Percentiles rank a stretch among this genome's conserved stretches.
phyloP scores from a whole-genome alignment of 2,797 vertebrate species.

The Sebastes itinus region DNA sequence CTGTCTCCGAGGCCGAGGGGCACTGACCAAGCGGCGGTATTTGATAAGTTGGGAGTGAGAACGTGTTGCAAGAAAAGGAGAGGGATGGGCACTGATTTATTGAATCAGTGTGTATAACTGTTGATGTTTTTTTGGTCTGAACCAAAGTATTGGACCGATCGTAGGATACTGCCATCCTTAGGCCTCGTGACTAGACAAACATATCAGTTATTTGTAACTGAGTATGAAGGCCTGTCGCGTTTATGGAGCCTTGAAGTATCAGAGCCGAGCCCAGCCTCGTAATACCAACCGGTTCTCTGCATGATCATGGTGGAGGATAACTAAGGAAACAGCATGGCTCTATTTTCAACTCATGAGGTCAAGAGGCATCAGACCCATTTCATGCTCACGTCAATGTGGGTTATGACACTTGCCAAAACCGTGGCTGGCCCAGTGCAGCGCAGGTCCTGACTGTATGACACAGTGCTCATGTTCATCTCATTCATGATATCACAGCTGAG shows the following conservation, averaged over 20 bases:
- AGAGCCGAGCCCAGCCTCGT: not conserved
- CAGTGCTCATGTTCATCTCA: constrained; percentile 9
- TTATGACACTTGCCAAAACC: constrained; percentile 12
- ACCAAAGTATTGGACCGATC: not conserved
- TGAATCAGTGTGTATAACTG: not conserved
- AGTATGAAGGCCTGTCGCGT: not conserved
- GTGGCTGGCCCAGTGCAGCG: not conserved
- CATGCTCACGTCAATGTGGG: constrained; percentile 10
- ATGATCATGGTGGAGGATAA: constrained; percentile 1
- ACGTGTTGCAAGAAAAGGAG: too few species aligned
- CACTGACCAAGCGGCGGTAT: too few species aligned
- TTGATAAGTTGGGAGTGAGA: too few species aligned
- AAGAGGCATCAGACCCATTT: not conserved
- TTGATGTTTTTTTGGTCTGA: not conserved
- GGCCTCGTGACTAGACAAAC: not conserved
- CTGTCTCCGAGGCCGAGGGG: too few species aligned
- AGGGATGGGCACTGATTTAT: not conserved
- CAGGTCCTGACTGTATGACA: constrained; percentile 17
- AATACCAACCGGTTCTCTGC: not conserved
- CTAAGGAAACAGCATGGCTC: not conserved
- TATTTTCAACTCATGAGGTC: constrained; percentile 7
- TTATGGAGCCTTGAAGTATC: not conserved
- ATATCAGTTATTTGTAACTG: not conserved
- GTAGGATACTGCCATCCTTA: not conserved
- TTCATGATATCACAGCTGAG: constrained; percentile 22